Conservation (phyloP, 2,113 vertebrate species). For the Romanogobio albipinnatus region DNA sequence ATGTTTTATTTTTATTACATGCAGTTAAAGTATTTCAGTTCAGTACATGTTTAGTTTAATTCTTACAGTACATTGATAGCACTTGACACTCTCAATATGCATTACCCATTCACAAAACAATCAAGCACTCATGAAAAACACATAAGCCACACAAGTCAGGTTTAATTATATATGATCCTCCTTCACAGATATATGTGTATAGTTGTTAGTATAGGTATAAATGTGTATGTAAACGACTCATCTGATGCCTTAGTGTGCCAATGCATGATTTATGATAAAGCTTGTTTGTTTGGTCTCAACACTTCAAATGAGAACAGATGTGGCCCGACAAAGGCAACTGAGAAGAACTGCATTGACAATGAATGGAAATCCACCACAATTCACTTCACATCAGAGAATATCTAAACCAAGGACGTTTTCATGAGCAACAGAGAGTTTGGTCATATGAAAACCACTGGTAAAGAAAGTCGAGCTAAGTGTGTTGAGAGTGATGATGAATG, state of each 20-base stretch:
- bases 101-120: neutral
- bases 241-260: neutral
- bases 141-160: neutral
- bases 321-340: neutral
- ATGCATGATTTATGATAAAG: conserved; percentile 1
- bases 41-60: neutral
- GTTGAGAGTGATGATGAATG: neutral
- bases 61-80: neutral
- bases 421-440: neutral
- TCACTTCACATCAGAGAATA: neutral
- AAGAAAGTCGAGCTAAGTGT: neutral
- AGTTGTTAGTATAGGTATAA: neutral
- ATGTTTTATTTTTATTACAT: neutral
- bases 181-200: neutral
- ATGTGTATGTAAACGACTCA: neutral
- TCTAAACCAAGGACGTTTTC: conserved; percentile 10
- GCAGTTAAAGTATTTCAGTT: neutral
- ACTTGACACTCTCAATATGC: neutral
- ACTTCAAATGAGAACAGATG: neutral
- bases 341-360: neutral
- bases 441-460: neutral
- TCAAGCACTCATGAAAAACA: neutral
- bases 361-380: conserved; percentile 24
- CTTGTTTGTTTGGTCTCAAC: conserved; percentile 33
- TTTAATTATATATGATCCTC: neutral